Percentiles rank a stretch among this genome's conserved stretches.
phyloP scores from a whole-genome alignment of 2,797 vertebrate species.

The Pelobates cultripes region DNA sequence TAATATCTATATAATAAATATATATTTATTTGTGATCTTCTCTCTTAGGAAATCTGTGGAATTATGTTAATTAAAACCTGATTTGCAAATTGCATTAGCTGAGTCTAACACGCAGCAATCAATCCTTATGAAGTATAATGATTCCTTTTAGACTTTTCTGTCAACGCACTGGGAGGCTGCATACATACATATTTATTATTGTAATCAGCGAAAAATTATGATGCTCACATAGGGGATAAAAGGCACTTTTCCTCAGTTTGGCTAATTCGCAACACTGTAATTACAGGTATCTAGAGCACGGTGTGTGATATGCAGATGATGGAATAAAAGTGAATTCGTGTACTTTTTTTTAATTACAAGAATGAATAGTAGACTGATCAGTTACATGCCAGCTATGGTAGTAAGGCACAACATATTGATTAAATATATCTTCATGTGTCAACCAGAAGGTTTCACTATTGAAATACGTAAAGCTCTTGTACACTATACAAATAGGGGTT shows the following conservation, averaged over 20 bases:
- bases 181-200: slow-evolving; percentile 50
- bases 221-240: slow-evolving; percentile 12
- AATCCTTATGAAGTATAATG: slow-evolving; percentile 48
- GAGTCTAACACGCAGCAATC: slow-evolving; percentile 49
- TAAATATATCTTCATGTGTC: too few relatives aligned
- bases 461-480: too few relatives aligned
- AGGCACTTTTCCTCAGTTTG: slow-evolving; percentile 15
- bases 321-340: not conserved
- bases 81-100: slow-evolving; percentile 54
- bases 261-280: slow-evolving; percentile 25
- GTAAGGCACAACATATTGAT: too few relatives aligned
- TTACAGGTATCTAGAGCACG: slow-evolving; percentile 4
- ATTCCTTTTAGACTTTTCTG: slow-evolving; percentile 46
- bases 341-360: not conserved
- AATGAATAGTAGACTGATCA: too few relatives aligned
- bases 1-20: not conserved
- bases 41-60: slow-evolving; percentile 22
- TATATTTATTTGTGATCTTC: slow-evolving; percentile 19
- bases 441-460: too few relatives aligned
- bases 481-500: too few relatives aligned
- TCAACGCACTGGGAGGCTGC: slow-evolving; percentile 30
- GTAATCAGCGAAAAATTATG: slow-evolving; percentile 40
- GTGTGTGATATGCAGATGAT: not conserved
- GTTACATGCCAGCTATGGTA: too few relatives aligned
- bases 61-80: slow-evolving; percentile 51